Evolutionary conservation across 2,113 vertebrate species (phyloP), one percentile per base, ranked within the genome.

Genomic region (Ellobius talpinus): DNA sequence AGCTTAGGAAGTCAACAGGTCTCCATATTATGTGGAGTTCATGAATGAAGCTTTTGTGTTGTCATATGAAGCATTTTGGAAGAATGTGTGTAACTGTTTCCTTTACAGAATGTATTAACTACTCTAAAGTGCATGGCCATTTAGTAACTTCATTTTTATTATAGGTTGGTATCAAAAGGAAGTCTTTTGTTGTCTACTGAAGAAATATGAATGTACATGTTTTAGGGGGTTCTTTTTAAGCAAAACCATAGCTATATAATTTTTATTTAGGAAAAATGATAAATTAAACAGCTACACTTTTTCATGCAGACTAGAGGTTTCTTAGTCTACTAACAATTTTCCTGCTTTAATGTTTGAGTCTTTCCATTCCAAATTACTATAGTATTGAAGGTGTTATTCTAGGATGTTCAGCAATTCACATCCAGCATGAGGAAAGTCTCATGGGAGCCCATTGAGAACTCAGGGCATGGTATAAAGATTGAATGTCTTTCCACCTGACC

Each of bases 61-160:
- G 72, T 17, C 17, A 65, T 73, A 63, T 89, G 39, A 0, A 42
- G 11, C 33, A 58, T 87, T 96, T 96, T 82, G 33, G 19, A 95
- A 73, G 6, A 63, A 45, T 95, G 70, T 65, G 47, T 76, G 45
- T 89, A 21, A 1, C 50, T 72, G 1, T 52, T 92, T 92, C 61
- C 24, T 52, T 93, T 95, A 82, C 92, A 87, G 42, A 95, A 85
- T 74, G 1, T 26, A 90, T 76, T 95, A 66, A 47, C 10, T 12
- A 63, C 45, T 74, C 8, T 47, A 11, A 29, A 55, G 36, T 73
- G 72, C 74, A 93, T 42, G 24, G 33, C 4, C 14, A 72, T 82
- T 68, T 94, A 96, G 52, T 86, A 86, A 26, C 26, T 24, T 82
- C 23, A 50, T 58, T 96, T 94, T 81, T 95, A n/a, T 93, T 95